Base-by-base conservation (phyloP, 1,140 invertebrate species). In the Zaprionus vittiger region DNA sequence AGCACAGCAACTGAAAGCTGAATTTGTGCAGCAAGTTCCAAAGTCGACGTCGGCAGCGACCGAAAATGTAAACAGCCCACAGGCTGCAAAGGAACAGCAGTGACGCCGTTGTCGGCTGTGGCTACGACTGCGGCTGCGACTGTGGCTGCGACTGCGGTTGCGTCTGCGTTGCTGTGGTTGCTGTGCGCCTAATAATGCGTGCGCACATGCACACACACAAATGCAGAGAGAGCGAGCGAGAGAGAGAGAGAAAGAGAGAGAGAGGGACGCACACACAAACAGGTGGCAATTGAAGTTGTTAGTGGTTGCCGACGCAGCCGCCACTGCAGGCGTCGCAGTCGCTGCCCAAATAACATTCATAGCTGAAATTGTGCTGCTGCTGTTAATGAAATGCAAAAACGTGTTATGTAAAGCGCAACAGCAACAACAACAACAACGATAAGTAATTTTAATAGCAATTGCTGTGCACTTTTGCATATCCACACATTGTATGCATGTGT, bases 301-400 rank as follows among this genome's bases (percentile, higher is more conserved):
- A 62, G 70, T 6, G 31, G 47, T 28, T 52, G 65, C 66, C 37
- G 49, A 60, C 34, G 38, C 26, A 1, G 41, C 28, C 52, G 63
- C 20, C n/a, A 11, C 12, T 5, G 61, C 44, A 41, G 59, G 22
- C 22, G 62, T 28, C 59, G 71, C 76, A 61, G 54, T 66, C 41
- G 63, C 76, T 68, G 57, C 17, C 70, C 63, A 66, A 76, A 77
- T 61, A 60, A 60, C 74, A 77, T 77, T 83, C 65, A 80, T 57
- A 79, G 52, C 82, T 81, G 44, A 66, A 85, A 78, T 81, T 78
- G 47, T 75, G 74, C 70, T 34, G 31, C 31, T 75, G 31, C 31
- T 75, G 67, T 74, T 85, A 81, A 84, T 84, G 79, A 84, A 84
- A 85, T 84, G 79, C 82, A 81, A 73, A 72, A 87, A 80, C 73